Conservation (phyloP, 2,888 invertebrate species). For the Tillus elongatus region DNA sequence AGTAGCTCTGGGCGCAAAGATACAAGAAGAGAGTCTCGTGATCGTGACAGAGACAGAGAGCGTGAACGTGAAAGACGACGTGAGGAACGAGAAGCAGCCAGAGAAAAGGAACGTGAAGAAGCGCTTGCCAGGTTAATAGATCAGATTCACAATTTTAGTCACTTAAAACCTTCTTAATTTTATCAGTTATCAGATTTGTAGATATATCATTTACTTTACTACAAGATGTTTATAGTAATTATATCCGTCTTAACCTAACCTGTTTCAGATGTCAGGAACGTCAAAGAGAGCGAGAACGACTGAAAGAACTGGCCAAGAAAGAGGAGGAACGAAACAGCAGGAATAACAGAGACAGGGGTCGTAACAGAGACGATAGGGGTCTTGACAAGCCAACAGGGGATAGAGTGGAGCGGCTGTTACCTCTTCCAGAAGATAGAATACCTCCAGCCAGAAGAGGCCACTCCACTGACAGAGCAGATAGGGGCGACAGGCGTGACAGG, state of each 20-base stretch:
- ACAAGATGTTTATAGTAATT: too few species aligned
- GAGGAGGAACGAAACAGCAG: conserved; percentile 50
- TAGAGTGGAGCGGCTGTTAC: conserved; percentile 52
- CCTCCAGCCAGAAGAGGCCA: conserved; percentile 34
- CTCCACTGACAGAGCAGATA: conserved; percentile 46
- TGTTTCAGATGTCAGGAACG: conserved; percentile 50
- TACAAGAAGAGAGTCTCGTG: conserved; percentile 52
- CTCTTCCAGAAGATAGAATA: conserved; percentile 55
- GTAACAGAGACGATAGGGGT: conserved; percentile 48
- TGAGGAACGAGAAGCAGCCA: conserved; percentile 49
- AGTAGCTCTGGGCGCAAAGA: too few species aligned
- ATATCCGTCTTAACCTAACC: too few species aligned
- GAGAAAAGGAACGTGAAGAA: conserved; percentile 57
- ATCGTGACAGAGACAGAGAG: conserved; percentile 50
- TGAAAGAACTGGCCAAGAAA: conserved; percentile 42
- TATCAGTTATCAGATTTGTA: too few species aligned
- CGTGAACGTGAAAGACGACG: conserved; percentile 43
- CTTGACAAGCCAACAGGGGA: conserved; percentile 51
- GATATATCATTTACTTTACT: too few species aligned
- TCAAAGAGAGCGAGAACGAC: conserved; percentile 46
- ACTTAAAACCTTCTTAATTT: too few species aligned
- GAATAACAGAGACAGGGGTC: conserved; percentile 39
- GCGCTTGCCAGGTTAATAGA: conserved; percentile 42
- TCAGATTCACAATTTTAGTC: too few species aligned
- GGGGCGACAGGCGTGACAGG: conserved; percentile 40